Evolutionary conservation across 2,113 vertebrate species (phyloP).

Genomic region (Hystrix cristata): DNA sequence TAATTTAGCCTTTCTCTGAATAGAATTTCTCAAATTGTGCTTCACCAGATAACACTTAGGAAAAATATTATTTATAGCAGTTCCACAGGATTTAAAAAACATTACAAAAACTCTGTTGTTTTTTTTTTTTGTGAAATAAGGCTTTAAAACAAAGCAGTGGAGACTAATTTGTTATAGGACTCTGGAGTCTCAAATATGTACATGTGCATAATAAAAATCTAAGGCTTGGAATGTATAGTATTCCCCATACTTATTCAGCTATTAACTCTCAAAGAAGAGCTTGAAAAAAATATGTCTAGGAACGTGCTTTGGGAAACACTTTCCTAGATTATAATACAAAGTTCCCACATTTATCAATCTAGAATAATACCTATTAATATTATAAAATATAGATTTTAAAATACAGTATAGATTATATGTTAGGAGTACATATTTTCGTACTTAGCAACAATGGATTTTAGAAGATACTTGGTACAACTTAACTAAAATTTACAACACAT

Average conservation of each 20-base stretch:
- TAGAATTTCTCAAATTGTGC: constrained; percentile 32
- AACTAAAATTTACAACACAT: constrained; percentile 4
- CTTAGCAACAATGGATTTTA: background rate
- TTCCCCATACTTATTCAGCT: constrained; percentile 9
- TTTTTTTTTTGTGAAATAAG: constrained; percentile 23
- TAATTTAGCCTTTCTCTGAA: constrained; percentile 45
- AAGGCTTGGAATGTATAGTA: background rate
- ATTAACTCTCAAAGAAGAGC: constrained; percentile 36
- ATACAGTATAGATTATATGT: background rate
- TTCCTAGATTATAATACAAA: background rate
- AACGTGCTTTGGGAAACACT: constrained; percentile 56
- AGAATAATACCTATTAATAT: background rate
- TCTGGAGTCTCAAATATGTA: background rate
- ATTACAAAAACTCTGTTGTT: background rate
- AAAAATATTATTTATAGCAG: background rate
- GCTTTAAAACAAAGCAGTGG: background rate
- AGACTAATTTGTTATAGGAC: constrained; percentile 1
- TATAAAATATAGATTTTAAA: background rate
- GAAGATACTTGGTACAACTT: constrained; percentile 8
- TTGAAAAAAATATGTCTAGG: constrained; percentile 42
- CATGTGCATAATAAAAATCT: background rate
- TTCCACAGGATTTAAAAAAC: background rate
- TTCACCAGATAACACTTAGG: background rate
- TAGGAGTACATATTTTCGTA: background rate
- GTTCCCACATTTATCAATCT: background rate